Conservation (phyloP, 2,113 vertebrate genomes). For the Channa argus region DNA sequence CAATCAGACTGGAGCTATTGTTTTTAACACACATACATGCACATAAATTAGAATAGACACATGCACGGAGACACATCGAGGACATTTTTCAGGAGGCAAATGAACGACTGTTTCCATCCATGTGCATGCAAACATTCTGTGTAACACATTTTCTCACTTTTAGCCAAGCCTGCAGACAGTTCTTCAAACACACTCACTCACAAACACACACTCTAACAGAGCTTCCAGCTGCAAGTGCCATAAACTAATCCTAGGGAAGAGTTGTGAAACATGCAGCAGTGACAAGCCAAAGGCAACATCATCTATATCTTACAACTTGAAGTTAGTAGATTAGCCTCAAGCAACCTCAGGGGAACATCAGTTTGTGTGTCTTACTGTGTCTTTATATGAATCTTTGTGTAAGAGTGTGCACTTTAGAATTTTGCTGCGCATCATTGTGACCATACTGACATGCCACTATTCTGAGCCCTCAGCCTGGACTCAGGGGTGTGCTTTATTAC, state of each 20-base stretch:
- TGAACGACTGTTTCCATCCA: constrained; percentile 33
- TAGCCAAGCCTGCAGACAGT: constrained; percentile 4
- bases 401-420: constrained; percentile 6
- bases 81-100: constrained; percentile 63
- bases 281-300: constrained; percentile 70
- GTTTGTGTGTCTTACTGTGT: constrained; percentile 1
- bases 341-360: constrained; percentile 35
- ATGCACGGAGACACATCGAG: constrained; percentile 39
- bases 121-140: constrained; percentile 22
- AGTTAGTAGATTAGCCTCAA: constrained; percentile 56
- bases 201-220: constrained; percentile 21
- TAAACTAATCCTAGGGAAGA: constrained; percentile 50
- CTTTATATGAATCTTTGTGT: constrained; percentile 25
- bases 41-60: constrained; percentile 37
- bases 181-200: constrained; percentile 10
- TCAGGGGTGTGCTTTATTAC: constrained; percentile 51
- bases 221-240: constrained; percentile 58
- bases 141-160: constrained; percentile 46
- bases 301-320: constrained; percentile 54
- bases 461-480: constrained; percentile 27
- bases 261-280: constrained; percentile 65
- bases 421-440: constrained; percentile 8
- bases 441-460: constrained; percentile 24
- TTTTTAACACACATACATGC: constrained; percentile 52
- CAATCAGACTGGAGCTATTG: constrained; percentile 78